These are phyloP conservation scores for Olivierus martensii DNA, from an alignment of 1,140 invertebrate genomes.

Conservation along the genomic window DNA sequence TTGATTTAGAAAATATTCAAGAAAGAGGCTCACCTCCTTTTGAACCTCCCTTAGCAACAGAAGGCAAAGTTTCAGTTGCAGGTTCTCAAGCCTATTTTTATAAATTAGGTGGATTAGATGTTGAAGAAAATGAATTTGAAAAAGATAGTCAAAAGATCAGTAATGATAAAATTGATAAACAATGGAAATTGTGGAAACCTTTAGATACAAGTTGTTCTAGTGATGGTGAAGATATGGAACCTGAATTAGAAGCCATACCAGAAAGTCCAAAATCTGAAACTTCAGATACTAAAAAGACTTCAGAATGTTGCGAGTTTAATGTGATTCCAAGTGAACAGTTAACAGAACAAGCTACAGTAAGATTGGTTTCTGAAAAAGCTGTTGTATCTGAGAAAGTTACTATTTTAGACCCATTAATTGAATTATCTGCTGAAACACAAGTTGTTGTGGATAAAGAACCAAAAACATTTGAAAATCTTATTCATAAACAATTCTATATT, in stretches of 20 bases:
- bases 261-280: slow-evolving; percentile 71
- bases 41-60: too few species aligned
- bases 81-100: too few species aligned
- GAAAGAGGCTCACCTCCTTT: slow-evolving; percentile 17
- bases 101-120: too few species aligned
- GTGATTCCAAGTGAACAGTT: not conserved
- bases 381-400: not conserved
- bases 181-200: slow-evolving; percentile 24
- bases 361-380: slow-evolving; percentile 4
- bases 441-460: too few species aligned
- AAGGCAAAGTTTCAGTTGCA: not conserved
- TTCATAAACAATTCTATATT: too few species aligned
- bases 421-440: slow-evolving; percentile 1
- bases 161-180: slow-evolving; percentile 1
- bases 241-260: slow-evolving; percentile 69
- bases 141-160: too few species aligned
- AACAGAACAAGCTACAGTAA: slow-evolving; percentile 9
- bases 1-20: slow-evolving; percentile 32
- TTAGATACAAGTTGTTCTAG: slow-evolving; percentile 13
- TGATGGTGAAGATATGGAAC: slow-evolving; percentile 69
- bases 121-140: too few species aligned
- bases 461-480: too few species aligned
- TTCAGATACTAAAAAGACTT: slow-evolving; percentile 32
- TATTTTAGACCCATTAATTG: slow-evolving; percentile 1
- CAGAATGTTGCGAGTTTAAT: too few species aligned